Evolutionary conservation across 2,797 vertebrate genomes (phyloP).

Genomic region (Pantherophis alleghaniensis): DNA sequence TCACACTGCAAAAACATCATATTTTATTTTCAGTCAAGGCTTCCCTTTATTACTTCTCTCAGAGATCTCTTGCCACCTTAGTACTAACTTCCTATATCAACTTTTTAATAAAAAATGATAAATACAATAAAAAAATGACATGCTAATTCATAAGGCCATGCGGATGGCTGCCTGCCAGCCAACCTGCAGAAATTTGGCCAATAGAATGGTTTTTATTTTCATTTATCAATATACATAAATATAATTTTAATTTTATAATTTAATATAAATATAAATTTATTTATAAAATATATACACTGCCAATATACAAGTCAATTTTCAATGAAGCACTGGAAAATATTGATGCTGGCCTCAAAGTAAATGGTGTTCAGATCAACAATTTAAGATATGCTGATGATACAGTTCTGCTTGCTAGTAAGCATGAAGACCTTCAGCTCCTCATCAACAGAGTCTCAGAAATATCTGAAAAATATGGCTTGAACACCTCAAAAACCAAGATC

Average conservation of each 20-base stretch:
- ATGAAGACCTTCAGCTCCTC: too few relatives aligned
- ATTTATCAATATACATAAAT: neutral
- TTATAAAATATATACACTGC: neutral
- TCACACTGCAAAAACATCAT: neutral
- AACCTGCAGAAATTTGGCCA: neutral
- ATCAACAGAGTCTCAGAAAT: too few relatives aligned
- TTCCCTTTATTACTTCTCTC: neutral
- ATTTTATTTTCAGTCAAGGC: neutral
- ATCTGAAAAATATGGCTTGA: too few relatives aligned
- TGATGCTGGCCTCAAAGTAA: too few relatives aligned
- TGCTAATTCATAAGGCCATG: neutral
- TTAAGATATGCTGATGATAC: too few relatives aligned
- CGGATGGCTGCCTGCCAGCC: neutral
- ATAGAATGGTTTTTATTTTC: neutral
- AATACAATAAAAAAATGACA: neutral
- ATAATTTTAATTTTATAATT: neutral
- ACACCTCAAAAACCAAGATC: too few relatives aligned
- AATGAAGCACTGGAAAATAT: too few relatives aligned
- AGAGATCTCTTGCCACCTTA: neutral
- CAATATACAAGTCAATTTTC: too few relatives aligned
- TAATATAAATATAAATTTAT: neutral
- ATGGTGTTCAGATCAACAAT: too few relatives aligned
- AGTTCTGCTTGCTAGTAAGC: too few relatives aligned
- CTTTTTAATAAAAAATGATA: neutral
- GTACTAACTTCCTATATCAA: neutral